Base-by-base conservation (phyloP, 2,888 invertebrate species). In the Pachymerium ferrugineum region DNA sequence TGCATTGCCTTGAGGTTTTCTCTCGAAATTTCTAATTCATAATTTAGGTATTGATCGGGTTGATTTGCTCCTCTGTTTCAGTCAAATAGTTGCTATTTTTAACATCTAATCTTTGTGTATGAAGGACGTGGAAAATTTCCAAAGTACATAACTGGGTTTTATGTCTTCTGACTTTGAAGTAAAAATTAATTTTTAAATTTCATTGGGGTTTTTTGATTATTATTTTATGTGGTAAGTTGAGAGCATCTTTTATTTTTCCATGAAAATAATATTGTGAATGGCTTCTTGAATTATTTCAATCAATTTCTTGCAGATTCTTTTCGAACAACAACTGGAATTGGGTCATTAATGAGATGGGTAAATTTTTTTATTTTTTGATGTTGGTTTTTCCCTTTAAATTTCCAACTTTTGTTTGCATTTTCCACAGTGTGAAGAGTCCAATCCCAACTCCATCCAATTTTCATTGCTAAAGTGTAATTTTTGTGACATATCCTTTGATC, bases 271-370 rank as follows among this genome's bases (percentile, higher is more conserved):
- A 25, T 54, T 25, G 2, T 22, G 12, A 54, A 54, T 25, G 22
- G 54, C 25, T 28, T 25, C 8, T 54, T 54, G 6, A 54, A 22
- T 22, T 54, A 54, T 54, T 54, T 54, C 54, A 54, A 54, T 54
- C 54, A 8, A 54, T 54, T 54, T 54, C 25, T 54, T 54, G 54
- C 54, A 54, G 54, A 22, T 54, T 54, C 28, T 28, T 25, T 28
- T 54, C 54, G 28, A 25, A 25, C 54, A 54, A 25, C 54, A 54
- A 25, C 54, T 54, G 54, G 54, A 54, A 54, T 54, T 54, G 28
- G 28, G 6, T 54, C 54, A 25, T 54, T 54, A 54, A 25, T 54
- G 54, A 54, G 54, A 54, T 54, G 54, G 54, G 54, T 54, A 54
- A 54, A 54, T 54, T 25, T 12, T 12, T 54, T 47, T 25, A 14